These are phyloP conservation scores for Amblyraja radiata DNA, from an alignment of 2,797 vertebrate species.

Conservation along the genomic window DNA sequence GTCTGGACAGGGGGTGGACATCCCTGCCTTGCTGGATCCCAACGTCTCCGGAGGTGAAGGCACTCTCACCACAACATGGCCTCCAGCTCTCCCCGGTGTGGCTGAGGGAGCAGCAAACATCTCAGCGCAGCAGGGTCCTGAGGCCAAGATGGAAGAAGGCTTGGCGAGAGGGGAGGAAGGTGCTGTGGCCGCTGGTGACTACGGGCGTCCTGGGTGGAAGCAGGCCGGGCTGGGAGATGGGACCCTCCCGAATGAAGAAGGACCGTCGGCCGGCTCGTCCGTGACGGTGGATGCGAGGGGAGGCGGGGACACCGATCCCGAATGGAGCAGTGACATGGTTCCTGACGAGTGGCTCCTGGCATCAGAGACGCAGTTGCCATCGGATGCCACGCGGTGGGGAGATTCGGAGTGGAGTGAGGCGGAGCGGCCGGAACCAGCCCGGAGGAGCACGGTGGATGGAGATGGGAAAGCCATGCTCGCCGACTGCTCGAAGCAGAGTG, in stretches of 20 bases:
- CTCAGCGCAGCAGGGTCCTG: no score
- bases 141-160: not conserved
- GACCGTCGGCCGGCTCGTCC: rapidly evolving
- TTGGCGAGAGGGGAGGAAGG: not conserved
- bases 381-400: not conserved
- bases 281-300: not conserved
- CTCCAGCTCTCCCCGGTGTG: no score
- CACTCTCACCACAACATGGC: no score
- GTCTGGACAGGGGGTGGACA: no score
- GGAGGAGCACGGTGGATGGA: no score
- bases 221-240: not conserved
- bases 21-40: no score
- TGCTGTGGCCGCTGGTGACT: rapidly evolving
- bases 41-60: no score
- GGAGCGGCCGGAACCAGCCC: no score
- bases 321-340: not conserved
- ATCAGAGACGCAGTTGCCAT: not conserved
- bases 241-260: not conserved
- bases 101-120: no score
- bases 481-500: no score
- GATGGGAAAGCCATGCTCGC: not conserved
- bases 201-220: no score
- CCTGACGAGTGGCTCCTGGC: not conserved
- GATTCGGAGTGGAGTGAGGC: not conserved
- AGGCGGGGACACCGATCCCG: not conserved